Conservation (phyloP, 2,113 vertebrate species). For the Myanophis thanlyinensis region DNA sequence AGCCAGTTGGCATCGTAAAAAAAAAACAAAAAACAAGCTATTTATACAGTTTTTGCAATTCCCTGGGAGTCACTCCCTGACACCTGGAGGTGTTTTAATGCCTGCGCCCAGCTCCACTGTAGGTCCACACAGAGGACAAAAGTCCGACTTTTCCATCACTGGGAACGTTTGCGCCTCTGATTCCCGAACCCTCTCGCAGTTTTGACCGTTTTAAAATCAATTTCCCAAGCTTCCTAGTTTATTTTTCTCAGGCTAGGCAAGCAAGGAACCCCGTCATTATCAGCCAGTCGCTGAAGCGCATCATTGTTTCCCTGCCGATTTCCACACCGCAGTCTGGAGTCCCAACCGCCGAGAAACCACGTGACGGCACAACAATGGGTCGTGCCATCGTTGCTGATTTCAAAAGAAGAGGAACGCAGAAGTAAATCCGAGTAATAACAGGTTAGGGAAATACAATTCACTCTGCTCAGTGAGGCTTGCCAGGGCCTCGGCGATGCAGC, state of each 20-base stretch:
- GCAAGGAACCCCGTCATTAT: not conserved
- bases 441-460: not conserved
- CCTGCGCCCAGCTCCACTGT: not conserved
- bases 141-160: not conserved
- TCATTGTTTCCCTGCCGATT: not conserved
- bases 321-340: not conserved
- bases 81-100: not conserved
- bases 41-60: not conserved
- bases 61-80: not conserved
- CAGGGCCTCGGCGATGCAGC: not conserved
- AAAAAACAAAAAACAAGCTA: not conserved
- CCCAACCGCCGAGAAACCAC: not conserved
- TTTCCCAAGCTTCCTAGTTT: not conserved
- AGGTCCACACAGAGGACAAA: not conserved
- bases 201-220: not conserved
- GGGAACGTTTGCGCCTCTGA: not conserved
- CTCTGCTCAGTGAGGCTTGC: not conserved
- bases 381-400: not conserved
- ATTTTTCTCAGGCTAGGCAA: not conserved
- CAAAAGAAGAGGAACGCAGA: not conserved
- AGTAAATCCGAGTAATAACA: not conserved
- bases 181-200: not conserved
- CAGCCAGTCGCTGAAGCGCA: not conserved
- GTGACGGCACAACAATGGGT: not conserved
- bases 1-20: not conserved